Evolutionary conservation across 2,888 invertebrate species (phyloP).

Genomic region (Odontocerum albicorne): DNA sequence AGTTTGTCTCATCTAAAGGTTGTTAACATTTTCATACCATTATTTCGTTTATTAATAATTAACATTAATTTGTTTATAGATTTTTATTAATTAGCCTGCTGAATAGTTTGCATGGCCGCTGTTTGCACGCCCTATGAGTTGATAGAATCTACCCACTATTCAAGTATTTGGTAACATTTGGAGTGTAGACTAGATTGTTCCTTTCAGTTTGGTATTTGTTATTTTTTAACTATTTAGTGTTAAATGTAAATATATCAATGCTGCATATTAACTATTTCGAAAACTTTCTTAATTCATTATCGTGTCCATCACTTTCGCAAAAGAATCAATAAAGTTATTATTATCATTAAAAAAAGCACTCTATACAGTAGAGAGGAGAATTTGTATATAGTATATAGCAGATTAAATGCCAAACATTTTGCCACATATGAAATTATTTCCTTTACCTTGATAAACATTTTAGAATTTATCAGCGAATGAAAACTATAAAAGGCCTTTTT

Average conservation of each 20-base stretch:
- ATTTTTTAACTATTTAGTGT: background rate
- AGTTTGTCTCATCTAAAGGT: conserved; percentile 33
- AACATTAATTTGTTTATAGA: conserved; percentile 16
- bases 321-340: no score
- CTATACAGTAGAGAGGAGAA: no score
- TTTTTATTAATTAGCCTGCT: conserved; percentile 27
- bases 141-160: conserved; percentile 31
- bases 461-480: no score
- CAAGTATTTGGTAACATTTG: conserved; percentile 21
- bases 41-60: conserved; percentile 20
- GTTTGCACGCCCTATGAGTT: conserved; percentile 30
- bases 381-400: no score
- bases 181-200: background rate
- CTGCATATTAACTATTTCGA: no score
- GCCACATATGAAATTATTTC: no score
- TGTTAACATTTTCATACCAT: conserved; percentile 34
- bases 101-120: conserved; percentile 37
- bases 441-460: no score
- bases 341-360: no score
- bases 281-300: no score
- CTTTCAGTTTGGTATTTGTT: background rate
- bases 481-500: no score
- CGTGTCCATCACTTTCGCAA: no score
- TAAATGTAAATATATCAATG: background rate
- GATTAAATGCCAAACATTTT: no score